Evolutionary conservation across 2,888 invertebrate species (phyloP).

Genomic region (Stenodera caucasica): DNA sequence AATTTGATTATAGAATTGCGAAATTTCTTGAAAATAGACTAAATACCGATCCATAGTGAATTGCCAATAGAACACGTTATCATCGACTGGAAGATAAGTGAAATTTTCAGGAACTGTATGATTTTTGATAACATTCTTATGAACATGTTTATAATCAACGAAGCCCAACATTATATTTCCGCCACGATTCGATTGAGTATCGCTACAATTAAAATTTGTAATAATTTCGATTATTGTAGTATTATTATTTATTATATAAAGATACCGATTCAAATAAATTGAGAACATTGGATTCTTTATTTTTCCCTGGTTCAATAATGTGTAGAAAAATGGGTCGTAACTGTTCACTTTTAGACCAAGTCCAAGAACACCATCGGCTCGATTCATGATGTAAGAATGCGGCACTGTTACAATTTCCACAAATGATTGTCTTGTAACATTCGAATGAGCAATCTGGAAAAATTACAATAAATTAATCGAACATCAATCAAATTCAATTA

Average conservation of each 20-base stretch:
- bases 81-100: slow-evolving; percentile 63
- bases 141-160: slow-evolving; percentile 65
- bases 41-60: slow-evolving; percentile 67
- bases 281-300: slow-evolving; percentile 64
- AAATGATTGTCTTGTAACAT: slow-evolving; percentile 66
- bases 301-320: slow-evolving; percentile 61
- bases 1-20: not conserved
- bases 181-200: slow-evolving; percentile 59
- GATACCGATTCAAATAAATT: slow-evolving; percentile 69
- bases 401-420: slow-evolving; percentile 70
- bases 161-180: slow-evolving; percentile 66
- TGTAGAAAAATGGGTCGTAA: slow-evolving; percentile 67
- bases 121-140: slow-evolving; percentile 38
- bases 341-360: slow-evolving; percentile 62
- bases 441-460: slow-evolving; percentile 59
- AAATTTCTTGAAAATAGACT: not conserved
- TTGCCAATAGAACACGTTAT: slow-evolving; percentile 64
- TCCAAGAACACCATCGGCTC: slow-evolving; percentile 74
- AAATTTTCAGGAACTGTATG: slow-evolving; percentile 57
- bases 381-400: slow-evolving; percentile 65
- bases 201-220: too few species aligned
- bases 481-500: not conserved
- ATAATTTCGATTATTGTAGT: not conserved
- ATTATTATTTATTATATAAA: not conserved
- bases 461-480: not conserved